These are phyloP conservation scores for Pygathrix nemaeus DNA, from an alignment of 2,113 vertebrate species.

Conservation along the genomic window DNA sequence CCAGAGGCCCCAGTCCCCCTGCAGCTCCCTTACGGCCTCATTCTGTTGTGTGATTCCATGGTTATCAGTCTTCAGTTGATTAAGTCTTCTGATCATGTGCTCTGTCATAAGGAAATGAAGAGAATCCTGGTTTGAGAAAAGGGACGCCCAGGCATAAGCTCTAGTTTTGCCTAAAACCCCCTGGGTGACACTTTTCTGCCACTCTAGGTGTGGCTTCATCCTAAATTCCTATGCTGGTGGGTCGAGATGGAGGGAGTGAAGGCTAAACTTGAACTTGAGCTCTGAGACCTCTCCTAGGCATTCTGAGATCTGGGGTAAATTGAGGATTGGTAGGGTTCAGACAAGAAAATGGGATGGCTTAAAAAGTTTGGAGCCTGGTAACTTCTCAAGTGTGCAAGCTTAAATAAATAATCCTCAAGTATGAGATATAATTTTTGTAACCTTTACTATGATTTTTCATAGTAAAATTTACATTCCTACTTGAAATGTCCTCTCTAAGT, in stretches of 20 bases:
- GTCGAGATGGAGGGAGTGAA: not conserved
- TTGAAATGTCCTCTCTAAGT: too few species aligned
- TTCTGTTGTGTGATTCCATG: not conserved
- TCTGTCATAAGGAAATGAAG: not conserved
- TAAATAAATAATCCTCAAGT: not conserved
- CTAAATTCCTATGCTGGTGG: not conserved
- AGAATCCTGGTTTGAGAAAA: not conserved
- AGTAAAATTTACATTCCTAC: not conserved
- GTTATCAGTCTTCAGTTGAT: not conserved
- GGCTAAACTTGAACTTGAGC: not conserved
- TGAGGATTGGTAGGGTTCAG: not conserved
- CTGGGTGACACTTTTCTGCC: not conserved
- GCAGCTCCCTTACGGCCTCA: accelerated
- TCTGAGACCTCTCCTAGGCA: not conserved
- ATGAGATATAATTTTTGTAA: not conserved
- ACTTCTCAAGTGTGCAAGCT: not conserved
- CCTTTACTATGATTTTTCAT: not conserved
- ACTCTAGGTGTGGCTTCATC: not conserved
- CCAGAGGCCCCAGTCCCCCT: accelerated
- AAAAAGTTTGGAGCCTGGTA: not conserved
- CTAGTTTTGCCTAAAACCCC: not conserved
- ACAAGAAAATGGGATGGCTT: not conserved
- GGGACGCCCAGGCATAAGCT: not conserved
- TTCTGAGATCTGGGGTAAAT: not conserved
- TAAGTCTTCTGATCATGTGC: not conserved